phyloP scores from a whole-genome alignment of 2,113 vertebrate species.

The Hoplias malabaricus region DNA sequence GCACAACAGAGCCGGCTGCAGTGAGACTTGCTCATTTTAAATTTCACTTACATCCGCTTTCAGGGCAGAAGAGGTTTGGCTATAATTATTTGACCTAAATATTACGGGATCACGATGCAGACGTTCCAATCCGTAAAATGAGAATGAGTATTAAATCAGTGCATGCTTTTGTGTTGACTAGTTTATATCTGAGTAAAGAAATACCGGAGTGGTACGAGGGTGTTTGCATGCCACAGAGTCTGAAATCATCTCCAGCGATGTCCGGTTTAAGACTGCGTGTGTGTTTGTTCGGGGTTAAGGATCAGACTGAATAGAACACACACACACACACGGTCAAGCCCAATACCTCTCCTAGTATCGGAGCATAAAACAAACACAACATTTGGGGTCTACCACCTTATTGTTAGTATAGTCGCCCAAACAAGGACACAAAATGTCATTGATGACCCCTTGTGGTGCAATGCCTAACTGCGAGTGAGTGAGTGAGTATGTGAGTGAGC shows the following conservation, averaged over 20 bases:
- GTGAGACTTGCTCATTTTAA: slow-evolving; percentile 58
- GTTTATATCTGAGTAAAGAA: slow-evolving; percentile 31
- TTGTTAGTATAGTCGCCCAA: too few relatives aligned
- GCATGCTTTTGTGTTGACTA: slow-evolving; percentile 37
- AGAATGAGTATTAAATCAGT: slow-evolving; percentile 40
- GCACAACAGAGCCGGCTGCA: slow-evolving; percentile 57
- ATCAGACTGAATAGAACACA: slow-evolving; percentile 20
- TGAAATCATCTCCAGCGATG: background rate
- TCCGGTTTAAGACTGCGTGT: background rate
- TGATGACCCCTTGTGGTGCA: too few relatives aligned
- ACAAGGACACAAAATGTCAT: too few relatives aligned
- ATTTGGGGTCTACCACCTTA: too few relatives aligned
- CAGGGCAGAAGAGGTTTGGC: slow-evolving; percentile 58
- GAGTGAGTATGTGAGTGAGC: too few relatives aligned
- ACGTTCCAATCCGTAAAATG: slow-evolving; percentile 37
- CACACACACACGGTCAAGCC: slow-evolving; percentile 1
- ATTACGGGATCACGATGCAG: slow-evolving; percentile 33
- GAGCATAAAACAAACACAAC: too few relatives aligned
- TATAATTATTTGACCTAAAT: slow-evolving; percentile 54
- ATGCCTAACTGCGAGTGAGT: too few relatives aligned
- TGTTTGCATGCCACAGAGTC: slow-evolving; percentile 12
- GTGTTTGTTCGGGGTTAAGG: slow-evolving; percentile 4
- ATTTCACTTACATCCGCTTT: slow-evolving; percentile 64
- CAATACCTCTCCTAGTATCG: too few relatives aligned
- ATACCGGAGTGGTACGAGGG: slow-evolving; percentile 27